Evolutionary conservation across 2,113 vertebrate genomes (phyloP), one percentile per base, ranked within the genome.

Genomic region (Melanerpes formicivorus): DNA sequence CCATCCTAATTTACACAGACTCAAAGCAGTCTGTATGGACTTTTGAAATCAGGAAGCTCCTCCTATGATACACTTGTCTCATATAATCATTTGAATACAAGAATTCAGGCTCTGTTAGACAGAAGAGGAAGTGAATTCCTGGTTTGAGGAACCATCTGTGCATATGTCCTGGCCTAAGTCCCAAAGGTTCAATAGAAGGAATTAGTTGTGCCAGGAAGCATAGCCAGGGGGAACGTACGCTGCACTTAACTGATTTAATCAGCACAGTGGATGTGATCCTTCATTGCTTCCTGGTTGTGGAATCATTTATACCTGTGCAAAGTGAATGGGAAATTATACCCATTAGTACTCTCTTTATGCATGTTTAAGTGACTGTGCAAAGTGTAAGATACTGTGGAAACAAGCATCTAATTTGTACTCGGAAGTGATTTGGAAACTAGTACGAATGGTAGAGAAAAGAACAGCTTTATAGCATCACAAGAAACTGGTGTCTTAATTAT

Each of bases 301-400:
- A 90, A 55, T 67, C 76, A 6, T 78, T 96, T 75, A n/a, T 85
- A 95, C 93, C 82, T 95, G 88, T 56, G 76, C 0, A 0, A 83
- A 86, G 62, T 13, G 7, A 86, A 34, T 12, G 73, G 92, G 80
- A 95, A 93, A 95, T 95, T 88, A 75, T 3, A 78, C 25, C 80
- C 73, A 90, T 83, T 86, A 91, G 59, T 78, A 48, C 34, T 76
- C 55, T 69, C 75, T 90, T 93, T 90, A 80, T 91, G 90, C 70
- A 2, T 93, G 82, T 83, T 93, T 96, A 94, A 96, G 84, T 91
- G 91, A 82, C 94, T 93, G 75, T 89, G 84, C 56, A 80, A 87
- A 93, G 79, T 82, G 60, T 52, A 72, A 92, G 81, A 72, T 87
- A 77, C 67, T 76, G 67, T 46, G 69, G 83, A 50, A 44, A 91